Evolutionary conservation across 1,140 invertebrate species (phyloP), one percentile per base, ranked within the genome.

Genomic region (Ceratosolen solmsi): DNA sequence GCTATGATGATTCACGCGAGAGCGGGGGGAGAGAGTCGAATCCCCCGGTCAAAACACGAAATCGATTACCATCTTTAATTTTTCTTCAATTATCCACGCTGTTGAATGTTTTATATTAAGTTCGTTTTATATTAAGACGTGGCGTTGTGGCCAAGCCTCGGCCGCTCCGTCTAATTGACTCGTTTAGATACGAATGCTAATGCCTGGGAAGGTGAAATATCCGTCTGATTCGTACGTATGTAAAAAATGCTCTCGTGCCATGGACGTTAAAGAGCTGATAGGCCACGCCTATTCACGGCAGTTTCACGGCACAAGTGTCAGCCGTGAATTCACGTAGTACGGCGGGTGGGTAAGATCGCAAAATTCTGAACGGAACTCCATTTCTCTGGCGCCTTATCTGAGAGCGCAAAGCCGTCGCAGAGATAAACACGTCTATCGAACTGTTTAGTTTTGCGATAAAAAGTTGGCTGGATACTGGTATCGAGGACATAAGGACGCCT

Each of bases 221-320:
- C 33, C 22, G 36, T 11, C 22, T 11, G 73, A 30, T 7, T 46
- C 13, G 3, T 27, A 27, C 33, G 38, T 33, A 15, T 49, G 41
- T 36, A 38, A 58, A 60, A 41, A 76, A n/a, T n/a, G n/a, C 49
- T n/a, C n/a, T 1, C 20, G 25, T n/a, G 25, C 8, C 46, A 4
- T n/a, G 41, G n/a, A 65, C 68, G 77, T 56, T 71, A 79, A 72
- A 71, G 63, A 54, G 46, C 76, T 27, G 76, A 54, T 79, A 70
- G 22, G 77, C 51, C 77, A 79, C 54, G 68, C 77, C 77, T 72
- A 5, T 33, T 15, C n/a, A n/a, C 58, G n/a, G n/a, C 0, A 76
- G 72, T 68, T 79, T 72, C 51, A 58, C 68, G 49, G 56, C 8
- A 17, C 0, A 22, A 70, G 8, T 41, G 9, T 0, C 5, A 9